These are phyloP conservation scores for Plecotus auritus DNA, from an alignment of 2,113 vertebrate species.

Conservation along the genomic window DNA sequence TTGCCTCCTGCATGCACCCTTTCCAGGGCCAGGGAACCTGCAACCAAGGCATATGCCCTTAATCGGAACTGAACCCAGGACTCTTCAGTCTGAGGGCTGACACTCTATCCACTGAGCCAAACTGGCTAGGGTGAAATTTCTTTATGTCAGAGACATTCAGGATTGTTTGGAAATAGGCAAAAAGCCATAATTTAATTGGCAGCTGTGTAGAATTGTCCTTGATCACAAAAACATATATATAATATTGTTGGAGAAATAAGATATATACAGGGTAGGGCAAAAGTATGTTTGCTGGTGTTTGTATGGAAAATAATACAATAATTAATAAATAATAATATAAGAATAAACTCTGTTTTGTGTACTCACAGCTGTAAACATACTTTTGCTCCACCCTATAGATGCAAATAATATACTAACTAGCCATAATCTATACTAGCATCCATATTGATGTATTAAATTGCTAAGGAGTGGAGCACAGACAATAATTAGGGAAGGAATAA, in stretches of 20 bases:
- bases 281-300: too few species aligned
- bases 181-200: background rate
- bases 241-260: background rate
- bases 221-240: background rate
- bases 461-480: background rate
- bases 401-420: background rate
- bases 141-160: background rate
- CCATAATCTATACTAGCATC: background rate
- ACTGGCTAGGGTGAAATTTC: background rate
- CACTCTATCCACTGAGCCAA: too few species aligned
- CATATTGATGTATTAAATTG: background rate
- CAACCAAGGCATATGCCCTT: too few species aligned
- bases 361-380: too few species aligned
- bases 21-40: too few species aligned
- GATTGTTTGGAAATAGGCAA: background rate
- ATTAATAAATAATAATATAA: too few species aligned
- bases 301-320: too few species aligned
- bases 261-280: background rate
- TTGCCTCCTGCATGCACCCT: too few species aligned
- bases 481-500: background rate
- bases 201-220: background rate
- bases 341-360: too few species aligned
- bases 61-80: too few species aligned
- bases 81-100: too few species aligned
- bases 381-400: background rate